Base-by-base conservation (phyloP, 2,113 vertebrate genomes). In the Morone saxatilis region DNA sequence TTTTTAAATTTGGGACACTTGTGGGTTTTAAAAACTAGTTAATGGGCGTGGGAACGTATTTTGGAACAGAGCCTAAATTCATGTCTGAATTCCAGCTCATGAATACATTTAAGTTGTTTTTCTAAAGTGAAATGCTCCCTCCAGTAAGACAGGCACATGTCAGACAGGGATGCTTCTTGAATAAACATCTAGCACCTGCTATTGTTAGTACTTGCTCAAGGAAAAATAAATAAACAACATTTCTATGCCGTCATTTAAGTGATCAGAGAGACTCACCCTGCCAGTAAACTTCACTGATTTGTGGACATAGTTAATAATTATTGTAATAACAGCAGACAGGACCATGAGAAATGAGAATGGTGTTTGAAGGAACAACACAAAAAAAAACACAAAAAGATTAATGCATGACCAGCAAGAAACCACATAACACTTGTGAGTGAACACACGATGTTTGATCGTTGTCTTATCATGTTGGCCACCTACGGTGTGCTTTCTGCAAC, bases 401-500 rank as follows among this genome's bases (percentile, higher is more conserved):
- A 70, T 79, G 65, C 45, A 53, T 20, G 45, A 81, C 8, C 63
- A 40, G 5, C 14, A 54, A 70, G 76, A 81, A 80, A 78, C 41
- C 80, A 51, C 73, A 71, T 56, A 60, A 40, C 53, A 71, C 73
- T 76, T 57, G 40, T 73, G 82, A 85, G 71, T 62, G 83, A 90
- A n/a, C 74, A 20, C 60, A 66, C 74, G 73, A 78, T 80, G 56
- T 50, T 76, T 88, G 73, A 85, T 83, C 6, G 69, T 63, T 68
- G 51, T 56, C 84, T 76, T 69, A 83, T 81, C 91, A 80, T 60
- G 57, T 61, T 51, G 60, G 57, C 72, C 85, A 76, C 76, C 85
- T 84, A 84, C 87, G 25, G 61, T 53, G 60, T 61, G 83, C 74
- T 77, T 87, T 87, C 74, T 87, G 66, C 77, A 83, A 80, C 86